A percentile compares a stretch with the other conserved stretches of the same genome.
phyloP scores from a whole-genome alignment of 2,113 vertebrate genomes.

The Myotis yumanensis region DNA sequence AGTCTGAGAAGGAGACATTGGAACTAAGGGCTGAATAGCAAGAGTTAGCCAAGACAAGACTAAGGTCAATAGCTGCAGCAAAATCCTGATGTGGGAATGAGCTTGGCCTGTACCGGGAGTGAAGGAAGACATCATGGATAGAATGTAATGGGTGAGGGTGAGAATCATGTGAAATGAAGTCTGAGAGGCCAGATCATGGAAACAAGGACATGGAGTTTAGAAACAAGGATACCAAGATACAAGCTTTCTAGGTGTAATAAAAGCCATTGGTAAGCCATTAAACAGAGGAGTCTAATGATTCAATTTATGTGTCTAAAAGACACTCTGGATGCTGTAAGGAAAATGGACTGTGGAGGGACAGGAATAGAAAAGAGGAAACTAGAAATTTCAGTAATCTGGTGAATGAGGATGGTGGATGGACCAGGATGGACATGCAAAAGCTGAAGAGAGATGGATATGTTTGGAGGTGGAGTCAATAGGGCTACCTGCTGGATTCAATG shows the following conservation, averaged over 20 bases:
- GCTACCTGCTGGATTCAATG: background rate
- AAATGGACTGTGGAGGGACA: background rate
- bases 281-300: background rate
- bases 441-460: background rate
- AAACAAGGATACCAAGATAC: background rate
- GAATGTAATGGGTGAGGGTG: background rate
- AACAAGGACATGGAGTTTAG: background rate
- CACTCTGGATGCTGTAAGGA: background rate
- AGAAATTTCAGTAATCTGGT: background rate
- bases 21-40: background rate
- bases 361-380: background rate
- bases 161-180: background rate
- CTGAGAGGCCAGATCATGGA: background rate
- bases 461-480: background rate
- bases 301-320: background rate
- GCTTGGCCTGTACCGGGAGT: background rate
- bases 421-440: background rate
- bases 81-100: background rate
- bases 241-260: background rate
- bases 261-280: background rate
- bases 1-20: background rate
- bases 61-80: background rate
- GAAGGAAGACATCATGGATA: background rate
- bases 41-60: background rate
- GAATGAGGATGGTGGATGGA: background rate